A percentile compares a stretch with the other conserved stretches of the same genome.
These are phyloP conservation scores for Chirona hameri DNA, from an alignment of 2,888 invertebrate genomes.

Conservation along the genomic window DNA sequence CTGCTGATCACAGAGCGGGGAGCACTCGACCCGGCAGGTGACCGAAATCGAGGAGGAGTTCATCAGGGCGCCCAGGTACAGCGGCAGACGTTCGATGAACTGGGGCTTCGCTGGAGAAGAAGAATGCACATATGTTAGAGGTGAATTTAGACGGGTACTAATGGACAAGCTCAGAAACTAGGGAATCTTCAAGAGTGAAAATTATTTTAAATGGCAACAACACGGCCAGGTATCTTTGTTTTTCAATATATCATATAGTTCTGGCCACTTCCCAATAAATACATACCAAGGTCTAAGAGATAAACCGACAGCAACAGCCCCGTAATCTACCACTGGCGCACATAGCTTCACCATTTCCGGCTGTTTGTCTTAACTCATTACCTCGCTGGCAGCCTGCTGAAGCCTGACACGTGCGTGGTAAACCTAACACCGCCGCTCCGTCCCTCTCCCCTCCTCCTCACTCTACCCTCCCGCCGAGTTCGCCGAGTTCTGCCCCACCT, in stretches of 20 bases:
- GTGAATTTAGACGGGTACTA: too few species aligned
- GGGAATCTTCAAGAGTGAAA: too few species aligned
- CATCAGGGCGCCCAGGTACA: conserved; percentile 66
- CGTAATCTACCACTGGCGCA: too few species aligned
- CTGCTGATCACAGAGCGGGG: conserved; percentile 75
- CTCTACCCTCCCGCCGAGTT: neutral
- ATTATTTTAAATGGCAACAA: too few species aligned
- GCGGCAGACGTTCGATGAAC: conserved; percentile 76
- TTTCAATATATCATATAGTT: too few species aligned
- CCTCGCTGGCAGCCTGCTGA: neutral
- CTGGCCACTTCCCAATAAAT: too few species aligned
- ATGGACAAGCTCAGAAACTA: too few species aligned
- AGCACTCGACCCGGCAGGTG: conserved; percentile 84
- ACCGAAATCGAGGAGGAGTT: conserved; percentile 65
- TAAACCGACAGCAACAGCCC: too few species aligned
- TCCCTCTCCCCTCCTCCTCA: neutral
- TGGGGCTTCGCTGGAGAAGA: conserved; percentile 69
- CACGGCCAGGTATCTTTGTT: too few species aligned
- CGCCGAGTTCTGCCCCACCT: neutral
- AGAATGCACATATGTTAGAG: neutral
- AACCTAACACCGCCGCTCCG: neutral
- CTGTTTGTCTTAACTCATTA: too few species aligned
- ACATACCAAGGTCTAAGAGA: too few species aligned
- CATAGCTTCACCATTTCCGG: too few species aligned
- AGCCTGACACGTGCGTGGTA: neutral